Evolutionary conservation across 2,888 invertebrate species (phyloP).

Genomic region (Cancer borealis): DNA sequence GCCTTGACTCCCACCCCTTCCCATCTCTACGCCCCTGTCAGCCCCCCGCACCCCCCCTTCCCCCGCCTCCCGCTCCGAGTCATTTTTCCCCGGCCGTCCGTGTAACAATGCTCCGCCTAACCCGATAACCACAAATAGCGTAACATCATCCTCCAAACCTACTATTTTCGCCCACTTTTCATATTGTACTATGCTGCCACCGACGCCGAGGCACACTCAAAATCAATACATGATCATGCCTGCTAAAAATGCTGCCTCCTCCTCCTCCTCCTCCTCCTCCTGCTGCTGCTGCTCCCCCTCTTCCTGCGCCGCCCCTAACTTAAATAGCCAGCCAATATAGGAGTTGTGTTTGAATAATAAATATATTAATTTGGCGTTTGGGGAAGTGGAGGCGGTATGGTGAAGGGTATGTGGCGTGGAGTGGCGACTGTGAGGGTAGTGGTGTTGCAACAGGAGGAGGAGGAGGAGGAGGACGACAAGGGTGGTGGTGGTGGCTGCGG

Average conservation of each 20-base stretch:
- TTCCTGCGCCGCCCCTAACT: conserved; percentile 33
- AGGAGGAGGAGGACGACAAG: not conserved
- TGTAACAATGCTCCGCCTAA: conserved; percentile 51
- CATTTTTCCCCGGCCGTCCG: not conserved
- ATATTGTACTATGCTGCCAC: conserved; percentile 51
- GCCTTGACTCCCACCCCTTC: conserved; percentile 15
- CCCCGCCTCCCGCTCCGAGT: not conserved
- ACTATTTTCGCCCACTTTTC: conserved; percentile 36
- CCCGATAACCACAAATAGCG: conserved; percentile 58
- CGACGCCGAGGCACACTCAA: conserved; percentile 54
- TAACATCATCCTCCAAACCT: conserved; percentile 41
- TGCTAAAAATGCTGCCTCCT: conserved; percentile 64
- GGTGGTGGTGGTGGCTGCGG: conserved; percentile 26
- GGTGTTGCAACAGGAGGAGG: not conserved
- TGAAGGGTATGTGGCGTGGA: not conserved
- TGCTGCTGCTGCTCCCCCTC: conserved; percentile 16
- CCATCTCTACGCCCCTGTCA: not conserved
- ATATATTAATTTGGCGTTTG: not conserved
- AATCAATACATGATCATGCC: conserved; percentile 72
- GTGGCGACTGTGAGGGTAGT: not conserved
- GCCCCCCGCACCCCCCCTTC: conserved; percentile 9
- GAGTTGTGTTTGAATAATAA: conserved; percentile 48
- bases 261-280: conserved; percentile 25
- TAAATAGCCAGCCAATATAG: conserved; percentile 41
- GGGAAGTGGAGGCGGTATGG: not conserved